Base-by-base conservation (phyloP, 2,797 vertebrate species). In the Sciaenops ocellatus region DNA sequence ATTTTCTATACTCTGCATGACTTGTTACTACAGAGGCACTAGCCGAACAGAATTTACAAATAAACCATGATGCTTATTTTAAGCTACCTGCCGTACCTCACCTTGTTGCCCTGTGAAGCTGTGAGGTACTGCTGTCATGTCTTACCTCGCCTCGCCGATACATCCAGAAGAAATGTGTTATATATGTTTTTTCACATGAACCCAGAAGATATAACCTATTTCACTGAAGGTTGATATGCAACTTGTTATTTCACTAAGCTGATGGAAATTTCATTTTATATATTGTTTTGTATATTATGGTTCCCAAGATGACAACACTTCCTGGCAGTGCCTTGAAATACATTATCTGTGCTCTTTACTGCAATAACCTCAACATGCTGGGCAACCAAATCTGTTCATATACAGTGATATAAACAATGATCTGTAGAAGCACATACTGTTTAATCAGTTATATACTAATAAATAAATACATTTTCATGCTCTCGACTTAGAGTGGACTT, bases 251-350 rank as follows among this genome's bases (percentile, higher is more conserved):
- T 42, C 38, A 20, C 20, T 48, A 8, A 69, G 20, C 42, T 65
- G 51, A 72, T 46, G 67, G 18, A 62, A 71, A 76, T 71, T 54
- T 55, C 47, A 64, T 52, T 4, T 64, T 72, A 69, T 76, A 12
- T 24, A 17, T 20, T 22, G 22, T 56, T 28, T 55, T n/a, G 4
- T 26, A 26, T 69, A 20, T 46, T 47, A 11, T 44, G 38, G 64
- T 46, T 76, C 44, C 50, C 28, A 0, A 46, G 65, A 64, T 56
- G 73, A 42, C 48, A 60, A 64, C 28, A 6, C n/a, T 54, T 76
- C 42, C 48, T 66, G 42, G 47, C 3, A 17, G 60, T 5, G 44
- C 57, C 48, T 77, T 66, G 57, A 78, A 51, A 82, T 9, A 78
- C 55, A 69, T 52, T 16, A 41, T 30, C 6, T 50, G 4, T 65